Percentiles rank a stretch among this genome's conserved stretches.
phyloP scores from a whole-genome alignment of 2,113 vertebrate species.

The Euleptes europaea region DNA sequence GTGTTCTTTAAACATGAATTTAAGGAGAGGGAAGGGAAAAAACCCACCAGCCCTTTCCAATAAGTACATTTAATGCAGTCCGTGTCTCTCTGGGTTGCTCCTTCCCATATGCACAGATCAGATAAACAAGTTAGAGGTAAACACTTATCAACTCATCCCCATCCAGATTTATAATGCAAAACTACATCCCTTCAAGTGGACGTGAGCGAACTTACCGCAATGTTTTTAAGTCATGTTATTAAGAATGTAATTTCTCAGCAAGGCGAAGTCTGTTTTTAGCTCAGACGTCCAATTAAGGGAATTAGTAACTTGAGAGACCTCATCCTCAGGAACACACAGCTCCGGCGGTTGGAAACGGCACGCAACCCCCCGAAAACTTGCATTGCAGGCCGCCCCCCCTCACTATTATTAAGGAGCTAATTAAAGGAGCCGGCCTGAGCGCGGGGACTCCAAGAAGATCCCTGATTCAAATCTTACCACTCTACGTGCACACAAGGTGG shows the following conservation, averaged over 20 bases:
- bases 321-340: slow-evolving; percentile 61
- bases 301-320: slow-evolving; percentile 75
- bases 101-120: slow-evolving; percentile 57
- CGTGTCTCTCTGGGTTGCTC: slow-evolving; percentile 31
- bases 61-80: slow-evolving; percentile 27
- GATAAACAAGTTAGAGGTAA: slow-evolving; percentile 75
- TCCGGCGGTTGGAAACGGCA: slow-evolving; percentile 53
- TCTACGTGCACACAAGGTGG: too few species aligned
- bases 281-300: slow-evolving; percentile 79
- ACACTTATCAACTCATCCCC: slow-evolving; percentile 60
- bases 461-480: too few species aligned
- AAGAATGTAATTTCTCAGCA: slow-evolving; percentile 77
- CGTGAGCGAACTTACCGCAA: slow-evolving; percentile 64
- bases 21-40: slow-evolving; percentile 19
- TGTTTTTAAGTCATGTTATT: slow-evolving; percentile 66
- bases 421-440: neutral
- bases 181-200: slow-evolving; percentile 50
- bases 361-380: slow-evolving; percentile 50
- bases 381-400: neutral
- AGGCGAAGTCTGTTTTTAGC: slow-evolving; percentile 79
- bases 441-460: too few species aligned
- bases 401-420: neutral
- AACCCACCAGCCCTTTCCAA: slow-evolving; percentile 59
- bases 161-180: slow-evolving; percentile 63
- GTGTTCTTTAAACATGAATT: slow-evolving; percentile 41